Base-by-base conservation (phyloP, 2,797 vertebrate species). In the Onychomys arenicola region DNA sequence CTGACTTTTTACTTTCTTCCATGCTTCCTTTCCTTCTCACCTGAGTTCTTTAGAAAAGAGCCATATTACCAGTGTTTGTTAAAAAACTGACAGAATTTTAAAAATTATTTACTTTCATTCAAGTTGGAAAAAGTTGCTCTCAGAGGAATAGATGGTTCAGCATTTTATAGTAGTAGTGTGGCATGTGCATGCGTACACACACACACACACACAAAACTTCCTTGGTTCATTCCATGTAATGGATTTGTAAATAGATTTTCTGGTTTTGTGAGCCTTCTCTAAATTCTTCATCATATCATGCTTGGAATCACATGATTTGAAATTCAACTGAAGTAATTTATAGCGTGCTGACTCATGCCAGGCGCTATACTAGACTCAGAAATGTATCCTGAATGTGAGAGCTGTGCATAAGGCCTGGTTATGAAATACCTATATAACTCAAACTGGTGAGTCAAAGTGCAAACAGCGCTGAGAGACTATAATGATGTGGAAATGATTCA, bases 311-410 rank as follows among this genome's bases (percentile, higher is more conserved):
- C 29, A 94, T 14, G 12, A 49, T 88, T 82, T 96, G 40, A 40
- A 94, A 84, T 96, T 88, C 32, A 90, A 27, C 88, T 25, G 32
- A 95, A 83, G 46, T 89, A 85, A 85, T 94, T 89, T 95, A 71
- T 19, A 93, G 52, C 43, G 11, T 63, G 57, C 29, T 76, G 4
- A 61, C 4, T 65, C n/a, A 81, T 93, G 76, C 40, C 16, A 63
- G 63, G 40, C 80, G 75, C 11, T 49, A 9, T 91, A 32, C 21
- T 85, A 83, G 67, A 27, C 32, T 81, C 55, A 89, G 55, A 86
- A 95, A 95, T 34, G 73, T 81, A 77, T 40, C 37, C 49, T 17
- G 12, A 59, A n/a, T 85, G 5, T 84, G 93, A 94, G 89, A 71
- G 6, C n/a, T 4, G 4, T 27, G 11, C 23, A 52, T 25, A 1